Evolutionary conservation across 2,797 vertebrate genomes (phyloP).

Genomic region (Cynopterus sphinx): DNA sequence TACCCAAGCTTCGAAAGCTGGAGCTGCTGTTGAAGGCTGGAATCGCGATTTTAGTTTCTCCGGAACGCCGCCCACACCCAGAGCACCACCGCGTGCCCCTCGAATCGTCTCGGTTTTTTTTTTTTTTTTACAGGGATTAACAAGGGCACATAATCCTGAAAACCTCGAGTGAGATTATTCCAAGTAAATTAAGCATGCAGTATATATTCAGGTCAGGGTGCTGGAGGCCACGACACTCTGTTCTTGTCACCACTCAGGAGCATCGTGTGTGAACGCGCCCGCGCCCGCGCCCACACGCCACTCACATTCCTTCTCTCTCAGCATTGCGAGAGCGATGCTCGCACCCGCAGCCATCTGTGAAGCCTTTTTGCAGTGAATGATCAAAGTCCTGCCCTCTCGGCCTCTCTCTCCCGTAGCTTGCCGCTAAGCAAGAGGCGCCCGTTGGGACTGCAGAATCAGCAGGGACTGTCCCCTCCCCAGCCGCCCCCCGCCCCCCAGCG

Average conservation of each 20-base stretch:
- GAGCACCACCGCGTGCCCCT: not conserved
- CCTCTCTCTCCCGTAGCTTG: not conserved
- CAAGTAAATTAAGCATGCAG: not conserved
- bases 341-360: no score
- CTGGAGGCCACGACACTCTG: not conserved
- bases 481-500: not conserved
- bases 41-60: not conserved
- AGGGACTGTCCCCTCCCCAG: not conserved
- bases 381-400: not conserved
- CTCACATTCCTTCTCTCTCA: not conserved
- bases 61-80: not conserved
- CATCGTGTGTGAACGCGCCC: fast-evolving
- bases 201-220: not conserved
- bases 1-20: not conserved
- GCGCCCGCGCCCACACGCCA: not conserved
- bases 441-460: no score
- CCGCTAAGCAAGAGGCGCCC: not conserved
- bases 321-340: not conserved
- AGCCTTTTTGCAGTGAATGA: fast-evolving
- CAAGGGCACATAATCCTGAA: not conserved
- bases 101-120: not conserved
- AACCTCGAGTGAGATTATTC: not conserved
- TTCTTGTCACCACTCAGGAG: not conserved
- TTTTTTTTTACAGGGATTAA: not conserved
- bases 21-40: not conserved